Conservation (phyloP, 2,797 vertebrate genomes). For the Betta splendens region DNA sequence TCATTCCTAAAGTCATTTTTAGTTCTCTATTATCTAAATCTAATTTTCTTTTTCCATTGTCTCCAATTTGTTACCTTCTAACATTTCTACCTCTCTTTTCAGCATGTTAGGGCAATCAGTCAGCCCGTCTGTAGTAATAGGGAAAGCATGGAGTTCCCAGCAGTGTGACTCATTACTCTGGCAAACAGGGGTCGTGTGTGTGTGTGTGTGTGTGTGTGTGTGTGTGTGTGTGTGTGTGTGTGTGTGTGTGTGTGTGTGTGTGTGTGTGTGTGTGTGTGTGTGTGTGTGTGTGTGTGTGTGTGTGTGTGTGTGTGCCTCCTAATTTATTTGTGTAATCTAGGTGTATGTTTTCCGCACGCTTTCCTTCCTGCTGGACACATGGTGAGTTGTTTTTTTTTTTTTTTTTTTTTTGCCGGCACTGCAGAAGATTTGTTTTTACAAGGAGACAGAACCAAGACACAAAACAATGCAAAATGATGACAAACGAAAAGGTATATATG, state of each 20-base stretch:
- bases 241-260: slow-evolving; percentile 7
- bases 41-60: not conserved
- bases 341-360: slow-evolving; percentile 40
- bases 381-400: slow-evolving; percentile 18
- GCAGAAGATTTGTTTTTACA: slow-evolving; percentile 27
- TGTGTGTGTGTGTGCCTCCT: slow-evolving; percentile 3
- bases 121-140: slow-evolving; percentile 61
- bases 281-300: not conserved
- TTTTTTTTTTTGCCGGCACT: too few relatives aligned
- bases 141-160: slow-evolving; percentile 76
- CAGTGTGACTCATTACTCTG: slow-evolving; percentile 68
- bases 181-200: slow-evolving; percentile 50
- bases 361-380: slow-evolving; percentile 51
- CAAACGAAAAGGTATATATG: too few relatives aligned
- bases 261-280: too few relatives aligned
- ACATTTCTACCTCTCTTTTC: slow-evolving; percentile 11
- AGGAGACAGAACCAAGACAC: too few relatives aligned
- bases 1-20: not conserved
- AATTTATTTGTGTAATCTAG: slow-evolving; percentile 48
- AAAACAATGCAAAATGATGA: too few relatives aligned
- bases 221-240: slow-evolving; percentile 14
- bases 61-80: slow-evolving; percentile 13
- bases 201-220: slow-evolving; percentile 25
- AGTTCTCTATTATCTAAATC: not conserved
- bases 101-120: slow-evolving; percentile 37